Evolutionary conservation across 2,113 vertebrate genomes (phyloP).

Genomic region (Ptyas mucosa): DNA sequence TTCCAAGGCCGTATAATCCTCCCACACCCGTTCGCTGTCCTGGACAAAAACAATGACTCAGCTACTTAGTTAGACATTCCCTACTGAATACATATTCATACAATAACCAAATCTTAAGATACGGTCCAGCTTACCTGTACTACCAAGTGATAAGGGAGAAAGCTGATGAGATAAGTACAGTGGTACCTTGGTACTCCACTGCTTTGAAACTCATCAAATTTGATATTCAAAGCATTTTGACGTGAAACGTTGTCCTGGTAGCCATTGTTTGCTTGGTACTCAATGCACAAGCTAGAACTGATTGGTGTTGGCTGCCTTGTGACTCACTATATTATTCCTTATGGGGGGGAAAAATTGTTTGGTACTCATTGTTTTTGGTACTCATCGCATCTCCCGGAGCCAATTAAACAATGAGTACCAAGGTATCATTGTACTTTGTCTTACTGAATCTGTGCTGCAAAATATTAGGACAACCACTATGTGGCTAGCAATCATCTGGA

Average conservation of each 20-base stretch:
- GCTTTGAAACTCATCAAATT: neutral
- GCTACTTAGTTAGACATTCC: neutral
- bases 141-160: neutral
- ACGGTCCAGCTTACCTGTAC: neutral
- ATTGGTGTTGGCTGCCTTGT: neutral
- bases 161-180: neutral
- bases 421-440: neutral
- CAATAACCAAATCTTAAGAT: neutral
- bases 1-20: slow-evolving; percentile 80
- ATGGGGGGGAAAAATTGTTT: neutral
- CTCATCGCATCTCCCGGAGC: neutral
- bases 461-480: neutral
- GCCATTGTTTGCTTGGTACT: neutral
- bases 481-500: neutral
- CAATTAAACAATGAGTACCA: neutral
- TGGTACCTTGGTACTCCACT: neutral
- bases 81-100: neutral
- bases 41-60: slow-evolving; percentile 36
- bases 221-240: neutral
- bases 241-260: neutral
- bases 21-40: slow-evolving; percentile 84
- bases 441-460: neutral
- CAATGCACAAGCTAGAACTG: neutral
- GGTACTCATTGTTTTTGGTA: neutral
- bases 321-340: neutral